These are phyloP conservation scores for Poeciliopsis paucimaculata DNA, from an alignment of 2,797 vertebrate genomes.

Conservation along the genomic window DNA sequence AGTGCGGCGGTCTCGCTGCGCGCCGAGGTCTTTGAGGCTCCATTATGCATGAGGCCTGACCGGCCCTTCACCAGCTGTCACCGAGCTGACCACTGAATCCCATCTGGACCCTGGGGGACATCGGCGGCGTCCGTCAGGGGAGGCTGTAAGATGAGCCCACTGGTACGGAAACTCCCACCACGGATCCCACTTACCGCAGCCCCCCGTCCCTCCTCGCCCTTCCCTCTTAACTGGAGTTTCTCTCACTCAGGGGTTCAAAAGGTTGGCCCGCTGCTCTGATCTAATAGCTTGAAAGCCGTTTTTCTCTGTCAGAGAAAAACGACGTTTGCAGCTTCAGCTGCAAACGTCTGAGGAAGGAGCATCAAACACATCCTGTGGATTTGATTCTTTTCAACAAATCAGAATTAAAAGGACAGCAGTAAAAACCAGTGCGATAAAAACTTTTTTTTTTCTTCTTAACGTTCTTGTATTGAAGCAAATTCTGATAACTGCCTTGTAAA, in stretches of 20 bases:
- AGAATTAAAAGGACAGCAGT: constrained; percentile 10
- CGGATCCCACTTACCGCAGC: constrained; percentile 62
- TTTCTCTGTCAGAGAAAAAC: constrained; percentile 33
- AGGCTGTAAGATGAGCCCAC: constrained; percentile 77
- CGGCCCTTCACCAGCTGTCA: constrained; percentile 83
- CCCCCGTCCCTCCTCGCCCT: constrained; percentile 16
- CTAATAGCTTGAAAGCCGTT: constrained; percentile 45
- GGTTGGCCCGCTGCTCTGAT: constrained; percentile 60
- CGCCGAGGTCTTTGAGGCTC: constrained; percentile 65
- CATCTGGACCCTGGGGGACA: constrained; percentile 74
- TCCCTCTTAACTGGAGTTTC: constrained; percentile 37
- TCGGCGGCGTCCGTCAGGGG: constrained; percentile 74
- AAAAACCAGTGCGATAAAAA: neutral
- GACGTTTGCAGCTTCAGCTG: constrained; percentile 35
- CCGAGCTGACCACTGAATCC: constrained; percentile 80
- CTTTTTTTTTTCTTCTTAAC: too few relatives aligned
- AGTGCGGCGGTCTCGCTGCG: constrained; percentile 63
- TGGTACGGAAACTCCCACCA: constrained; percentile 76
- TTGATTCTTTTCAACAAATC: constrained; percentile 6
- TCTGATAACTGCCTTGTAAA: constrained; percentile 17
- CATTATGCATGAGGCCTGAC: constrained; percentile 80
- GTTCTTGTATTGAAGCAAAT: neutral
- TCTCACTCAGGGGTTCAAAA: constrained; percentile 59
- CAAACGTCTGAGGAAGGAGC: constrained; percentile 17
- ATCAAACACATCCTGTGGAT: constrained; percentile 24